A percentile compares a stretch with the other conserved stretches of the same genome.
phyloP scores from a whole-genome alignment of 2,888 invertebrate genomes.

The Eupithecia centaureata region DNA sequence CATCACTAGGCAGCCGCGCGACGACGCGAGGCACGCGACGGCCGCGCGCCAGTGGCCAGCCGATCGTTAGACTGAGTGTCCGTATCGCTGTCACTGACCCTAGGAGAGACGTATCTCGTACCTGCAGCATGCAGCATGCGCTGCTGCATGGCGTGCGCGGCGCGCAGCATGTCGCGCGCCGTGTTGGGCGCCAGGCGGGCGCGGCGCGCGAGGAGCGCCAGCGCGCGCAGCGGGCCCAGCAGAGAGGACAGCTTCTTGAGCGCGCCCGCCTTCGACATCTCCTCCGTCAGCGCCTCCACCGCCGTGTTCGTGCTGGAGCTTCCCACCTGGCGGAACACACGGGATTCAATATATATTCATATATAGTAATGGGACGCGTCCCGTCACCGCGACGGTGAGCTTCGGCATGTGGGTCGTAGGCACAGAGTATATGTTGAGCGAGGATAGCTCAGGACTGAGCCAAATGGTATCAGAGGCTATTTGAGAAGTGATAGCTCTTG shows the following conservation, averaged over 20 bases:
- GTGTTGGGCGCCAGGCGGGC: slow-evolving; percentile 47
- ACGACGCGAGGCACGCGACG: too few species aligned
- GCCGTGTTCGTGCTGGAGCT: slow-evolving; percentile 53
- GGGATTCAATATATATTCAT: too few species aligned
- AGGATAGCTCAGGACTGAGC: too few species aligned
- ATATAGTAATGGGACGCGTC: too few species aligned
- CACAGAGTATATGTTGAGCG: too few species aligned
- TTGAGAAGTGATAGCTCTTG: too few species aligned
- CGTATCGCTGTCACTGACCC: too few species aligned
- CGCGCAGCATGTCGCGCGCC: slow-evolving; percentile 48
- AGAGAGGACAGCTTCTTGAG: slow-evolving; percentile 52
- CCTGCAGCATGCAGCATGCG: slow-evolving; percentile 50
- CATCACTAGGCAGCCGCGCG: too few species aligned
- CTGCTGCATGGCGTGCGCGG: slow-evolving; percentile 53
- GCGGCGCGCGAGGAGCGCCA: slow-evolving; percentile 54
- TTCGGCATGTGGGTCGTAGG: background rate
- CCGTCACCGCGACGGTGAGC: background rate
- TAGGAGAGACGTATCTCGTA: slow-evolving; percentile 24
- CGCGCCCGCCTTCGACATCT: slow-evolving; percentile 50
- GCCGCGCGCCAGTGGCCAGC: too few species aligned
- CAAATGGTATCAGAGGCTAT: too few species aligned
- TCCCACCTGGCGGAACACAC: slow-evolving; percentile 43
- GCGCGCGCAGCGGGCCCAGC: slow-evolving; percentile 64
- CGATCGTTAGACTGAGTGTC: too few species aligned
- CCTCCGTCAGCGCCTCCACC: slow-evolving; percentile 62